These are phyloP conservation scores for Agriopis leucophaearia DNA, from an alignment of 2,888 invertebrate species.

Conservation along the genomic window DNA sequence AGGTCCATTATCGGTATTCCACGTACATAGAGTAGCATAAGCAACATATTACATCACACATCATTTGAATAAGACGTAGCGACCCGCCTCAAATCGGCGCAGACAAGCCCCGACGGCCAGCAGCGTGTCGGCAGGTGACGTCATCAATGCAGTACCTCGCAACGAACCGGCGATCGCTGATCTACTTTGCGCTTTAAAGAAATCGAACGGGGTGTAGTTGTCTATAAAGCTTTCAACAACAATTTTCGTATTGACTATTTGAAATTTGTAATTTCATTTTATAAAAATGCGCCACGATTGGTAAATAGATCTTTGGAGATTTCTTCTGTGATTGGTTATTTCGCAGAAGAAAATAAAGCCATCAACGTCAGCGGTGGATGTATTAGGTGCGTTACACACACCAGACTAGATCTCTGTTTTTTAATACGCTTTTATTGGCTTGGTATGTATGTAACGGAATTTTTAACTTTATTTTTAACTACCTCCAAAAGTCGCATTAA, in stretches of 20 bases:
- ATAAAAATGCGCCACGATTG: neutral
- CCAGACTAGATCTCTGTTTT: too few relatives aligned
- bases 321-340: neutral
- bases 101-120: constrained; percentile 8
- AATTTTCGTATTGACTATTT: too few relatives aligned
- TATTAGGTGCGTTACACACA: neutral
- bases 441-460: too few relatives aligned
- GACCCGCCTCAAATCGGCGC: constrained; percentile 23
- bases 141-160: constrained; percentile 55
- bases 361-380: neutral
- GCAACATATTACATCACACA: constrained; percentile 20
- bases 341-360: neutral
- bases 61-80: constrained; percentile 33
- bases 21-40: constrained; percentile 11
- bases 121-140: constrained; percentile 46
- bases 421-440: too few relatives aligned
- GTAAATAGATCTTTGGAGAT: neutral
- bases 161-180: constrained; percentile 23
- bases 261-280: neutral
- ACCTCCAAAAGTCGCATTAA: too few relatives aligned
- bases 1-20: constrained; percentile 19
- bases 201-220: too few relatives aligned
- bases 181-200: constrained; percentile 12
- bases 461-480: too few relatives aligned
- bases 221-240: too few relatives aligned